Evolutionary conservation across 1,140 invertebrate genomes (phyloP).

Genomic region (Galleria mellonella): DNA sequence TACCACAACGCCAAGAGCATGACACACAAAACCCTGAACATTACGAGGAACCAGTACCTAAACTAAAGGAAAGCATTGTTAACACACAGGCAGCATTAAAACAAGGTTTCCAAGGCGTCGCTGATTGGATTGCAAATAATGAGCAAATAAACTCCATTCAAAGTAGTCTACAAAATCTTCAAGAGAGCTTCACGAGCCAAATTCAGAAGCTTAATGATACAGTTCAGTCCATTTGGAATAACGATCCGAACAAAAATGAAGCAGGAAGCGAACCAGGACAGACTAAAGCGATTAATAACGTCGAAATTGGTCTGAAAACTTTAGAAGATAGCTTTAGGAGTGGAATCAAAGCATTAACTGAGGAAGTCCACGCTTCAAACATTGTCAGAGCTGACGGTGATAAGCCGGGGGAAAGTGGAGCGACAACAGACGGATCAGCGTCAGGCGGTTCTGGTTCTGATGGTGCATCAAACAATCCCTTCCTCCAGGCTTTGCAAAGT

Average conservation of each 20-base stretch:
- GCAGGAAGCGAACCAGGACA: background rate
- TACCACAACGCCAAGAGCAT: conserved; percentile 53
- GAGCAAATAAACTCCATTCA: conserved; percentile 35
- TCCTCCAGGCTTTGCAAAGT: conserved; percentile 5
- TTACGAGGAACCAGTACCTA: conserved; percentile 28
- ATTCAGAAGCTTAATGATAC: conserved; percentile 41
- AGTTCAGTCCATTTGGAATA: conserved; percentile 27
- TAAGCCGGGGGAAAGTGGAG: background rate
- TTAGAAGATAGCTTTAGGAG: conserved; percentile 41
- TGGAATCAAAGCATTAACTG: conserved; percentile 34
- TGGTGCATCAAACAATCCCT: conserved; percentile 5
- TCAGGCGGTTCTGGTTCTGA: background rate
- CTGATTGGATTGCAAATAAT: conserved; percentile 30
- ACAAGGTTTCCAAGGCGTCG: conserved; percentile 33
- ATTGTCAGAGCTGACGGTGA: conserved; percentile 38
- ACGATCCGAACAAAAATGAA: background rate
- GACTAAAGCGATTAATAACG: conserved; percentile 12
- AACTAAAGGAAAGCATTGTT: conserved; percentile 34
- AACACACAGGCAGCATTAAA: conserved; percentile 34
- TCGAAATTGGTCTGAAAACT: conserved; percentile 28
- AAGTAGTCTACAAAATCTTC: conserved; percentile 35
- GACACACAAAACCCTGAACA: conserved; percentile 54
- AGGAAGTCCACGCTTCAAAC: conserved; percentile 38
- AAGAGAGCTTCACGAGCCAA: conserved; percentile 29
- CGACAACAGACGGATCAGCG: background rate